Conservation (phyloP, 2,797 vertebrate species). For the Clarias laeviceps region DNA sequence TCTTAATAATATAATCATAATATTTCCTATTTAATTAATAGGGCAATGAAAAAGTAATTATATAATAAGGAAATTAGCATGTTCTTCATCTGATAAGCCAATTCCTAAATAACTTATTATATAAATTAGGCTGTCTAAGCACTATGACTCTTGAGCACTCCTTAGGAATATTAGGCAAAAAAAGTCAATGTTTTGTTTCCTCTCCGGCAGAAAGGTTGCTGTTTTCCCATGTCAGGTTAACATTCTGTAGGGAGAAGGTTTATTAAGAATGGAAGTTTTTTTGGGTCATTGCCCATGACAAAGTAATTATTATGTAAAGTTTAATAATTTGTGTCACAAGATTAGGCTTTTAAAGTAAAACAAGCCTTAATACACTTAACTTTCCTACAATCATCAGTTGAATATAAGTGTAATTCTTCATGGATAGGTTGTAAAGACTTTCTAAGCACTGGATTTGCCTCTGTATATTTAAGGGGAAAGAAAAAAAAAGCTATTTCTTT, state of each 20-base stretch:
- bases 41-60: constrained; percentile 15
- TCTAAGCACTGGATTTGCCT: constrained; percentile 58
- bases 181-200: constrained; percentile 67
- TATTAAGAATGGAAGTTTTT: constrained; percentile 75
- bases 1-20: not conserved
- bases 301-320: constrained; percentile 74
- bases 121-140: constrained; percentile 18
- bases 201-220: constrained; percentile 63
- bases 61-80: constrained; percentile 26
- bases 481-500: constrained; percentile 37
- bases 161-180: constrained; percentile 48
- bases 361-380: constrained; percentile 54
- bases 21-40: constrained; percentile 26
- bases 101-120: constrained; percentile 24
- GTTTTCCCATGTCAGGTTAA: constrained; percentile 64
- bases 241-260: constrained; percentile 64
- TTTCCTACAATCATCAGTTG: constrained; percentile 60
- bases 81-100: constrained; percentile 32
- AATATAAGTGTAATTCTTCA: constrained; percentile 54
- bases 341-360: constrained; percentile 72
- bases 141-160: not conserved
- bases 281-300: constrained; percentile 72
- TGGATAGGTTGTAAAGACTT: constrained; percentile 59
- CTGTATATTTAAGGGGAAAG: constrained; percentile 56
- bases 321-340: constrained; percentile 73